Base-by-base conservation (phyloP, 2,113 vertebrate genomes). In the Epinephelus cyanopodus region DNA sequence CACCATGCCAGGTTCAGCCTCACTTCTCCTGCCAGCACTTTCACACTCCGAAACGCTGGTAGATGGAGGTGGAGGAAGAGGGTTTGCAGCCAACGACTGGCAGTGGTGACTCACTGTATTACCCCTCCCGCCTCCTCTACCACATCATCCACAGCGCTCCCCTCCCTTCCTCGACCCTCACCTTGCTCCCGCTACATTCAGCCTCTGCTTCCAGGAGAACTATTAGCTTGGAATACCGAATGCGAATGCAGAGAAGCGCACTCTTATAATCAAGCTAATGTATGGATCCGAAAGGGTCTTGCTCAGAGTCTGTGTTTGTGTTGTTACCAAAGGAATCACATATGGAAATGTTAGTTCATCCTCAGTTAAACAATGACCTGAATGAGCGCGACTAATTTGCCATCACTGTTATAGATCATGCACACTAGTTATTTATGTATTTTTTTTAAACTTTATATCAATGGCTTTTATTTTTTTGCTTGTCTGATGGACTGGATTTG, bases 41-140 rank as follows among this genome's bases (percentile, higher is more conserved):
- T 81, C 54, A 66, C 25, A 75, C 83, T 75, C 10, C 7, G 13
- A 42, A 47, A 69, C 47, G 10, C n/a, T 85, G 54, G 50, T 63
- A 23, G 45, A 50, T 50, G 33, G 72, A 77, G 62, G 29, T 70
- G 74, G 39, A 82, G 66, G 68, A 57, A 52, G 66, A 42, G 7
- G 1, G 48, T 81, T 66, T 62, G 58, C 70, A 74, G 83, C 81
- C 72, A 74, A n/a, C 67, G 79, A 54, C 64, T 72, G 56, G 77
- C 78, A 54, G 58, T 25, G 61, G 74, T 88, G 92, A 90, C 77
- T 89, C 90, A 81, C 21, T 70, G 21, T 42, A 15, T 60, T 37
- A n/a, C 45, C 72, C 6, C 68, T 39, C 45, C 61, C 6, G 12
- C 62, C 45, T 33, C 45, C 37, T 62, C 63, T 64, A 29, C 52